Percentiles rank a stretch among this genome's conserved stretches.
phyloP scores from a whole-genome alignment of 2,113 vertebrate genomes.

The Oplegnathus fasciatus region DNA sequence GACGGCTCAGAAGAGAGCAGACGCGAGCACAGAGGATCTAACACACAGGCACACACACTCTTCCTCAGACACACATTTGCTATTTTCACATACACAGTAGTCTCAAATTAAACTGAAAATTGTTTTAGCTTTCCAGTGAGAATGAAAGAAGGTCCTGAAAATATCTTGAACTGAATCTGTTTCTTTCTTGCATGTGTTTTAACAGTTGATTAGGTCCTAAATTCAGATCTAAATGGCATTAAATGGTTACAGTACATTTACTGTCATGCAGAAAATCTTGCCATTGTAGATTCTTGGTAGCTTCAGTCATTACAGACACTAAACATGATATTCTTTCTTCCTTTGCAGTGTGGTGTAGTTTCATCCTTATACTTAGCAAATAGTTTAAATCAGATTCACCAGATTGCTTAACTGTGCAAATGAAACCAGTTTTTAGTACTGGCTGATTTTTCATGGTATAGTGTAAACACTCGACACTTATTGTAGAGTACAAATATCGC shows the following conservation, averaged over 20 bases:
- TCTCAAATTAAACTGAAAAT: slow-evolving; percentile 62
- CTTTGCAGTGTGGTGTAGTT: background rate
- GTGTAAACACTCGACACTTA: background rate
- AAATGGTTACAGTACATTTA: background rate
- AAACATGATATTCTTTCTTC: background rate
- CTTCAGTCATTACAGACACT: background rate
- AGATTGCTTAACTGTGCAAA: background rate
- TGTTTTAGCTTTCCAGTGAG: slow-evolving; percentile 49
- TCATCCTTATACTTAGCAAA: background rate
- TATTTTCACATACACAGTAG: slow-evolving; percentile 49
- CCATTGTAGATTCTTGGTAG: background rate
- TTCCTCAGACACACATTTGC: slow-evolving; percentile 43
- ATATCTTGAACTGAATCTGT: slow-evolving; percentile 30
- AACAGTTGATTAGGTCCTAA: background rate
- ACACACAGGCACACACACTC: slow-evolving; percentile 56
- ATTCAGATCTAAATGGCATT: background rate
- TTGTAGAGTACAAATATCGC: background rate
- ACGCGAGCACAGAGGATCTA: slow-evolving; percentile 59
- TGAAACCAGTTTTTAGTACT: background rate
- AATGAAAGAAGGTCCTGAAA: slow-evolving; percentile 29
- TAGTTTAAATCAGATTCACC: background rate
- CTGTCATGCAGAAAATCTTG: background rate
- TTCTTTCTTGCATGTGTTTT: background rate
- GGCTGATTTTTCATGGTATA: background rate
- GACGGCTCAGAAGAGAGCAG: slow-evolving; percentile 77